Base-by-base conservation (phyloP, 2,888 invertebrate genomes). In the Zygothrica quintamaculata region DNA sequence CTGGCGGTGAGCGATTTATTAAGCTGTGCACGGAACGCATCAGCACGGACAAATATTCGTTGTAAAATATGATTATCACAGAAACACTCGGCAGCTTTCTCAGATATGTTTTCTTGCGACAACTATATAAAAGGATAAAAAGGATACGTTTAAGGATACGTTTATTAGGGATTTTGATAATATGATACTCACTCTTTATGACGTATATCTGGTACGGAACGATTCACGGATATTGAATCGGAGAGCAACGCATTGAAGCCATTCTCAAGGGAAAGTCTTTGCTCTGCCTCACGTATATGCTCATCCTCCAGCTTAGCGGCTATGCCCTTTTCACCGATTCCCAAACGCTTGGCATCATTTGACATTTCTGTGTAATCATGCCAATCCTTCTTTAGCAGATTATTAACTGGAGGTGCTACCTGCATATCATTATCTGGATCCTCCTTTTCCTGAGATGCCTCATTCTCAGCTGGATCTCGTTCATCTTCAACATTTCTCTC, bases 181-280 rank as follows among this genome's bases (percentile, higher is more conserved):
- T n/a, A n/a, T n/a, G n/a, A n/a, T 11, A 74, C 90, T 89, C 86
- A 93, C 91, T 92, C 93, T n/a, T 92, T 88, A 88, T 96, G 93
- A 22, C 96, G 92, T 57, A 96, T 96, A 88, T 96, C 96, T 0
- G 95, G 95, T 36, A 96, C 65, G 0, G 98, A 95, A 47, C 99
- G 93, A 90, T 98, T 96, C 12, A 99, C 86, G 0, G 98, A 94
- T 77, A 99, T 98, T 84, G 94, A 94, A 91, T 99, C 99, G 89
- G 98, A 98, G 13, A 97, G 93, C 0, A 96, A 94, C 0, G 96
- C 99, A 90, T 99, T 98, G 89, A 98, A 99, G 0, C 99, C 99
- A 90, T 99, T 99, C 11, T 95, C 96, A 82, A 95, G 93, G 88
- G 96, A 98, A 29, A 98, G 91, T 25, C 64, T 69, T 2, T 74